Base-by-base conservation (phyloP, 2,797 vertebrate genomes). In the Mareca penelope region DNA sequence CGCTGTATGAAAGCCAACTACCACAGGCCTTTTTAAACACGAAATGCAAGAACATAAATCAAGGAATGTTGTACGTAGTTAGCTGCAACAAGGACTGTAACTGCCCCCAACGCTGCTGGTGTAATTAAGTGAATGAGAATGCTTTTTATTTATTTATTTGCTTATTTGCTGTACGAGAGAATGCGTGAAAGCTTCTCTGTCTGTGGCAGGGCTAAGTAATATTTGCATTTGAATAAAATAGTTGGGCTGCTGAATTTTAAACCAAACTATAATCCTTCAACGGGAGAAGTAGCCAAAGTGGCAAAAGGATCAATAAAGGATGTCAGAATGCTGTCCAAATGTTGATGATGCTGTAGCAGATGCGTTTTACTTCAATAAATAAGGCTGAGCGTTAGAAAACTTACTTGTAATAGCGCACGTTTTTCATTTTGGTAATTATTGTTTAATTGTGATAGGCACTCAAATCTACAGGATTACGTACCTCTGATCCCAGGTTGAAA, bases 391-490 rank as follows among this genome's bases (percentile, higher is more conserved):
- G 77, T 42, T 79, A 72, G 84, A 70, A 35, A 84, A 75, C 26
- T 83, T 67, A 21, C 29, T 79, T n/a, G 64, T 84, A 56, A 22
- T 9, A 72, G 12, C 7, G 0, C 31, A 4, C 46, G 12, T 11
- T 78, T 52, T 48, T 93, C 46, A 35, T 55, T 75, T 60, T 61
- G 59, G n/a, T 89, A 90, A 96, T 95, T 95, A 50, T 50, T 97
- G 67, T 94, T 96, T 94, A 81, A 70, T 96, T 94, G 79, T 89
- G 90, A 44, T 95, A 99, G 99, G 99, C 99, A 61, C 98, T 99
- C 93, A 99, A 99, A 96, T 98, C 99, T 95, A 99, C 99, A 26
- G 99, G 99, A 94, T 98, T 99, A 83, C 98, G 99, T 75, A 99
- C 99, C 1, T 98, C 99, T 96, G 99, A 99, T 97, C 99, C 99